These are phyloP conservation scores for Otolemur crassicaudatus DNA, from an alignment of 2,797 vertebrate genomes.

Conservation along the genomic window DNA sequence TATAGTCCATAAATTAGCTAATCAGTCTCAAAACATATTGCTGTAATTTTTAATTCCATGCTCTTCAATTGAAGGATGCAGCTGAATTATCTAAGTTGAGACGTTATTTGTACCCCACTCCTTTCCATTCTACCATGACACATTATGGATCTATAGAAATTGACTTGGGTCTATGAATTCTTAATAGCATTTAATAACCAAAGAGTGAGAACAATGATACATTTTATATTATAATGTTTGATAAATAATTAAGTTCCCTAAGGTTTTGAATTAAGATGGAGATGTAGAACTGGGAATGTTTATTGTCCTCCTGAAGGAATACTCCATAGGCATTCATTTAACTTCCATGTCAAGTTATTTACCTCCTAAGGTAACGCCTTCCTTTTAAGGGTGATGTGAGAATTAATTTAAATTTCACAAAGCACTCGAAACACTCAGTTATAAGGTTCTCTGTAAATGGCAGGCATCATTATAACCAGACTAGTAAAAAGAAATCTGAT, in stretches of 20 bases:
- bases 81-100: neutral
- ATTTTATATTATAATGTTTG: constrained; percentile 14
- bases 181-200: neutral
- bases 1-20: neutral
- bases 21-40: neutral
- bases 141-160: neutral
- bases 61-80: neutral
- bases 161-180: neutral
- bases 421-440: constrained; percentile 34
- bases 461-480: constrained; percentile 63
- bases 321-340: constrained; percentile 54
- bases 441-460: constrained; percentile 65
- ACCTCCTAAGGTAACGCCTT: constrained; percentile 57
- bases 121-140: neutral
- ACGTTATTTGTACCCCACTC: neutral
- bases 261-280: neutral
- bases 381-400: constrained; percentile 43
- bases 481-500: constrained; percentile 55
- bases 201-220: constrained; percentile 20
- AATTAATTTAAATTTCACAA: constrained; percentile 78
- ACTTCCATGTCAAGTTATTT: constrained; percentile 72
- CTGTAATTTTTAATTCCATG: neutral
- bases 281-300: constrained; percentile 9
- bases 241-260: constrained; percentile 39
- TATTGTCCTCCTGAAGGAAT: constrained; percentile 24